Base-by-base conservation (phyloP, 2,113 vertebrate genomes). In the Rhinolophus sinicus region DNA sequence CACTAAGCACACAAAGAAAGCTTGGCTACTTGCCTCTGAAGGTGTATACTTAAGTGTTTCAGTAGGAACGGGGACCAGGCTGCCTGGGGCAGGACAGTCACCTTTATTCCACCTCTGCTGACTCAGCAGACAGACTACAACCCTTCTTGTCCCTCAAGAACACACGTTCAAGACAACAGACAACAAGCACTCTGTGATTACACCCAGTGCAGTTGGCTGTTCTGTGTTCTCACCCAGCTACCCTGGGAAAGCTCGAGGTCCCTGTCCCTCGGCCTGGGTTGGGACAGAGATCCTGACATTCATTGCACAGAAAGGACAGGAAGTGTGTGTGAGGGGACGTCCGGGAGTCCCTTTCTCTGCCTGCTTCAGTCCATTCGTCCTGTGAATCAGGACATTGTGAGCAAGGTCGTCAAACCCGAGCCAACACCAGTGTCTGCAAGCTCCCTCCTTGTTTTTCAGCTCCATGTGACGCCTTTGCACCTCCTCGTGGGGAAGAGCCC, bases 1-100 rank as follows among this genome's bases (percentile, higher is more conserved):
- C 33, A 1, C 1, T 4, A 26, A n/a, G 33, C 73, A 14, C 10
- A 3, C 21, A n/a, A 18, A 67, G n/a, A 28, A 52, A 44, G 44
- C 60, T 3, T 0, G 28, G 24, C 28, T 12, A 13, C 64, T 54
- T 70, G 3, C 40, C 69, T 94, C 60, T 35, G 11, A 95, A 97
- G 89, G 60, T 8, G 13, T 92, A 93, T 70, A 35, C 77, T 78
- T 47, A 67, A 82, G 64, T 60, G 35, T 78, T 93, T 73, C 90
- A 54, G 52, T 4, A 54, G 52, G 15, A 54, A 54, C 16, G 14
- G 14, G 52, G 52, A 50, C 47, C 47, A 50, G 47, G 47, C 47
- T 50, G 52, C 52, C 52, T 54, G 15, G 15, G 52, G 16, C 52
- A 54, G 52, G 15, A 54, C 52, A 54, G 52, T 54, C 14, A 5